phyloP scores from a whole-genome alignment of 64 coral and sea anemone species.

The Porites lutea region DNA sequence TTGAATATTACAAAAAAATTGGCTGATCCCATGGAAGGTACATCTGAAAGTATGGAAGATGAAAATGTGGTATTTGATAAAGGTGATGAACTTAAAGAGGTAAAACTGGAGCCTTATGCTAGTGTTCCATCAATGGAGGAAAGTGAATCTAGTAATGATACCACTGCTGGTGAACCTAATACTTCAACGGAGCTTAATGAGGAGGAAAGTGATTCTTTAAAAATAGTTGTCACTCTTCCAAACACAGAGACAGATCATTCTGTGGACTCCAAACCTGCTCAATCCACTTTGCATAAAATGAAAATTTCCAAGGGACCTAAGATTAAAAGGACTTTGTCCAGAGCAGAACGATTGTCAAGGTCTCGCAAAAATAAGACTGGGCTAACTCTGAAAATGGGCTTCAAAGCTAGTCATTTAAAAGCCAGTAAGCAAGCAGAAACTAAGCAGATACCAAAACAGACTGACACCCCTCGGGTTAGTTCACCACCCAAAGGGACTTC shows the following conservation, averaged over 20 bases:
- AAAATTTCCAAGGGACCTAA: conserved; percentile 36
- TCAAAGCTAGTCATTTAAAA: neutral
- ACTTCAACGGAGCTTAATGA: neutral
- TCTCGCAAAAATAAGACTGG: conserved; percentile 9
- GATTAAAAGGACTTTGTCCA: conserved; percentile 37
- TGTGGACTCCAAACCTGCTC: neutral
- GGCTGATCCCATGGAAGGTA: neutral
- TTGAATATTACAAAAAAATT: neutral
- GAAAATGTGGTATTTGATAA: neutral
- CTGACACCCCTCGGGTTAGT: neutral
- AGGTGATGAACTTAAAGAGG: neutral
- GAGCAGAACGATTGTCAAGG: conserved; percentile 39
- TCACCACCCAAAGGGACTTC: neutral
- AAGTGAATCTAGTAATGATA: conserved; percentile 19
- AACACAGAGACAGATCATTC: neutral
- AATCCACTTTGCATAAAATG: neutral
- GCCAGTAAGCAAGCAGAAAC: neutral
- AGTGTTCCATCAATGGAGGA: neutral
- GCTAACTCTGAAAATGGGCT: conserved; percentile 2
- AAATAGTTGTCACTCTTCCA: neutral
- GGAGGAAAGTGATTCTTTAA: neutral
- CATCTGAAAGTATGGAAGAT: neutral
- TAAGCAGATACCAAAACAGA: neutral
- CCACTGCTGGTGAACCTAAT: conserved; percentile 4
- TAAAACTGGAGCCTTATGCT: neutral